Evolutionary conservation across 1,140 invertebrate species (phyloP).

Genomic region (Gryllus bimaculatus): DNA sequence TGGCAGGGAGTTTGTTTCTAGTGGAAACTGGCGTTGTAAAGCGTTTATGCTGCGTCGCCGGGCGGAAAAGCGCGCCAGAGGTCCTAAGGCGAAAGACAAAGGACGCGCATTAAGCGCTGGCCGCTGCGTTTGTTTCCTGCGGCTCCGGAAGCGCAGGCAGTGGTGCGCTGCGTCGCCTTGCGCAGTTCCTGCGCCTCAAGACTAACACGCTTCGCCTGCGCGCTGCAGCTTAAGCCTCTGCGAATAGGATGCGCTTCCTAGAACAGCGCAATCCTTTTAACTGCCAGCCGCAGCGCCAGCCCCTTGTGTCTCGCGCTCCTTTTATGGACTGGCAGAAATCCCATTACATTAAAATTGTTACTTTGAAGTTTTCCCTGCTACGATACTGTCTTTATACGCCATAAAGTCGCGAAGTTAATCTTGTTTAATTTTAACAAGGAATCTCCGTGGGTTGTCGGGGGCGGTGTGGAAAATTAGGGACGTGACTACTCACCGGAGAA

Average conservation of each 20-base stretch:
- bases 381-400: background rate
- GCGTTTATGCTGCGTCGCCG: too few species aligned
- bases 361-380: background rate
- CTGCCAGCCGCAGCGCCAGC: background rate
- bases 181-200: too few species aligned
- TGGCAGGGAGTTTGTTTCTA: too few species aligned
- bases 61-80: too few species aligned
- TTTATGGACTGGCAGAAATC: background rate
- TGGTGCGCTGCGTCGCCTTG: too few species aligned
- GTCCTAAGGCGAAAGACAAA: too few species aligned
- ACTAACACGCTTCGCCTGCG: too few species aligned
- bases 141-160: too few species aligned
- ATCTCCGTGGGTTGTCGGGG: background rate
- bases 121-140: too few species aligned
- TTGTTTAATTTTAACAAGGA: background rate
- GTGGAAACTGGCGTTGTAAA: too few species aligned
- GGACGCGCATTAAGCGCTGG: too few species aligned
- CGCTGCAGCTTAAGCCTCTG: too few species aligned
- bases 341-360: background rate
- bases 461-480: background rate
- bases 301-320: background rate
- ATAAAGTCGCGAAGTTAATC: background rate
- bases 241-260: background rate
- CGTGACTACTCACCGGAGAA: slow-evolving; percentile 65
- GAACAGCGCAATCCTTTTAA: background rate